Percentiles rank a stretch among this genome's conserved stretches.
Evolutionary conservation across 2,113 vertebrate genomes (phyloP).

Genomic region (Phrynosoma platyrhinos): DNA sequence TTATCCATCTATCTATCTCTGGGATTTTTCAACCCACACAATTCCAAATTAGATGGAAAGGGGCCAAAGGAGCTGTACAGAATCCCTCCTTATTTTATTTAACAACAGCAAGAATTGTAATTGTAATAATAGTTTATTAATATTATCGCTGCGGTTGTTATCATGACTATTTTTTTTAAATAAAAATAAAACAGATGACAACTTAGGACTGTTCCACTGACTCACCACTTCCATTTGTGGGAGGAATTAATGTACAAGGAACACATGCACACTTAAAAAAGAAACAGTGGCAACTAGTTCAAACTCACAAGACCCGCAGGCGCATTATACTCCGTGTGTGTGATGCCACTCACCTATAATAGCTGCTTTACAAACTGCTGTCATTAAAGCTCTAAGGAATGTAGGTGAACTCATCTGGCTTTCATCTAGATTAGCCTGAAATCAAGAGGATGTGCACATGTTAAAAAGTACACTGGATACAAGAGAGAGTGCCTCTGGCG

Average conservation of each 20-base stretch:
- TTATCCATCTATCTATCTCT: too few relatives aligned
- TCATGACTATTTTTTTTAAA: too few relatives aligned
- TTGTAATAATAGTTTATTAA: too few relatives aligned
- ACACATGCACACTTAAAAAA: not conserved
- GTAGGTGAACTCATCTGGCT: slow-evolving; percentile 94
- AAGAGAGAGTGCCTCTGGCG: not conserved
- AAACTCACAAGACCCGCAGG: not conserved
- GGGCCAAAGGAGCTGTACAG: not conserved
- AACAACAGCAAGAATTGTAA: not conserved
- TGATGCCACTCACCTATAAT: slow-evolving; percentile 88
- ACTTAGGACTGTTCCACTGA: too few relatives aligned
- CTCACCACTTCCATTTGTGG: not conserved
- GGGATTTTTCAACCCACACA: too few relatives aligned
- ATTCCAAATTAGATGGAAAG: not conserved
- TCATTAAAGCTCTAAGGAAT: slow-evolving; percentile 99
- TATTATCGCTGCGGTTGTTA: too few relatives aligned
- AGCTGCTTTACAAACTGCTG: slow-evolving; percentile 97
- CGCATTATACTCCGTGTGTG: not conserved
- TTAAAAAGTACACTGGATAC: not conserved
- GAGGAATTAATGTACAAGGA: not conserved
- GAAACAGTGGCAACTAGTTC: not conserved
- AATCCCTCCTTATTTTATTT: not conserved
- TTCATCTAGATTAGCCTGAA: slow-evolving; percentile 94
- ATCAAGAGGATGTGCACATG: slow-evolving; percentile 35
- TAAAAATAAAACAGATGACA: too few relatives aligned